phyloP scores from a whole-genome alignment of 2,113 vertebrate genomes.

The Pagrus major region DNA sequence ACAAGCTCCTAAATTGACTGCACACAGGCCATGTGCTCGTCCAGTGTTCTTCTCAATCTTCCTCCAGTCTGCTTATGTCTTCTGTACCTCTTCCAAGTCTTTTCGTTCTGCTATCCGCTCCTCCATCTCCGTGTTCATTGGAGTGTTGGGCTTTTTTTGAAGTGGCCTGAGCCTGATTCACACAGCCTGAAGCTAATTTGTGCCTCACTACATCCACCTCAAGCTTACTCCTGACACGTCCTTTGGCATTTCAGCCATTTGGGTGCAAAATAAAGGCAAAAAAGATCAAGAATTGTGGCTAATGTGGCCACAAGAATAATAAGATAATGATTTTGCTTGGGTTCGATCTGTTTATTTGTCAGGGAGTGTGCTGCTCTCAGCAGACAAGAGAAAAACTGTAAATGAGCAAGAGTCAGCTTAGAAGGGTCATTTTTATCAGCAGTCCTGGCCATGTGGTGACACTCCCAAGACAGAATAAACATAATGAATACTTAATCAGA shows the following conservation, averaged over 20 bases:
- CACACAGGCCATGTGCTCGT: neutral
- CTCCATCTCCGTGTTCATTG: neutral
- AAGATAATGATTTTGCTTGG: neutral
- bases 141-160: neutral
- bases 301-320: neutral
- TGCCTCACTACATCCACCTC: constrained; percentile 6
- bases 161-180: constrained; percentile 1
- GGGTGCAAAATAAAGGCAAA: neutral
- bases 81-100: neutral
- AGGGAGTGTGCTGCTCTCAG: neutral
- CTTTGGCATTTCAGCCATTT: neutral
- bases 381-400: neutral
- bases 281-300: neutral
- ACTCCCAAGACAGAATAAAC: neutral
- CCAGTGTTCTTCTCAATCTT: neutral
- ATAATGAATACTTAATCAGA: neutral
- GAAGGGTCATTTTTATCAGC: neutral
- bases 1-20: neutral
- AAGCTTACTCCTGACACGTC: neutral
- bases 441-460: neutral
- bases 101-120: constrained; percentile 8
- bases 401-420: neutral
- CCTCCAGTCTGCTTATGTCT: neutral
- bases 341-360: neutral
- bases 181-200: neutral